Percentiles rank a stretch among this genome's conserved stretches.
Evolutionary conservation across 2,113 vertebrate species (phyloP).

Genomic region (Arenaria interpres): DNA sequence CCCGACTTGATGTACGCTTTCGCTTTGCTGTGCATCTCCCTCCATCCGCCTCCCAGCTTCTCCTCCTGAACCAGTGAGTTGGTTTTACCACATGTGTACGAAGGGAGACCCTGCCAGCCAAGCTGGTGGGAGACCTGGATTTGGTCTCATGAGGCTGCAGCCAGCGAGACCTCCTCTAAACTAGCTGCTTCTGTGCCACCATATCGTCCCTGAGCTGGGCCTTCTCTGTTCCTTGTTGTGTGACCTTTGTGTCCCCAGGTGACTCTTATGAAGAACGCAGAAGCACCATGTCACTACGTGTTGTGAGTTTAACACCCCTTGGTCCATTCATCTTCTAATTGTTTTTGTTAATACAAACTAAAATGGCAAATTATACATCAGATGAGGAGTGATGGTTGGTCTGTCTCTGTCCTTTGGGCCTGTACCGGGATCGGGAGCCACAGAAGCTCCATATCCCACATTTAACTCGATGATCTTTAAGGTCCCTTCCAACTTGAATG

Average conservation of each 20-base stretch:
- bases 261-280: not conserved
- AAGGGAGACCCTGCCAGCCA: not conserved
- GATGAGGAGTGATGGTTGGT: accelerated
- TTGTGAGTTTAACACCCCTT: not conserved
- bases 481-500: no score
- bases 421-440: accelerated
- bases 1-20: accelerated
- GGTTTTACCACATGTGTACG: no score
- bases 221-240: not conserved
- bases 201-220: not conserved
- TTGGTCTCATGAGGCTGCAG: not conserved
- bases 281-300: not conserved
- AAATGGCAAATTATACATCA: not conserved
- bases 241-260: not conserved
- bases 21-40: no score
- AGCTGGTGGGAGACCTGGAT: not conserved
- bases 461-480: not conserved
- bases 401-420: not conserved
- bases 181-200: not conserved
- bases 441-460: not conserved
- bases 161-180: not conserved
- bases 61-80: not conserved
- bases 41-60: not conserved
- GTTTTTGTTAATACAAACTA: not conserved
- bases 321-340: not conserved